These are phyloP conservation scores for Thalassaphorura encarpata DNA, from an alignment of 1,140 invertebrate species.

Conservation along the genomic window DNA sequence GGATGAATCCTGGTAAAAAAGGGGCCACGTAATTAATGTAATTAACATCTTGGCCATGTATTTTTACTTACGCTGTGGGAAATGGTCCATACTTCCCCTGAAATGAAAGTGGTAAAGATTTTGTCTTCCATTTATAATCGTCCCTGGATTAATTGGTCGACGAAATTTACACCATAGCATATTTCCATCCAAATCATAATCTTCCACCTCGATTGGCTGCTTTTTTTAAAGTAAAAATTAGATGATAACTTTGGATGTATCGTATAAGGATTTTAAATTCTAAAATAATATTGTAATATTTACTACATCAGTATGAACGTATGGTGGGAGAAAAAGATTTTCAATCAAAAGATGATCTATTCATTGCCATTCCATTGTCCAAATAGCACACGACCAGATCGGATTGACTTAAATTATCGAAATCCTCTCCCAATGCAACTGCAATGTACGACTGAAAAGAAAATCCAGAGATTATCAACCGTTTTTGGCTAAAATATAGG, in stretches of 20 bases:
- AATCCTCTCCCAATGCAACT: constrained; percentile 28
- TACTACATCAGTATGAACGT: constrained; percentile 20
- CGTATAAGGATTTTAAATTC: not conserved
- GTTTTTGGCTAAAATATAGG: not conserved
- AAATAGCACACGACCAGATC: constrained; percentile 27
- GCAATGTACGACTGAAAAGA: constrained; percentile 26
- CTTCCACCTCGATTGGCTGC: constrained; percentile 22
- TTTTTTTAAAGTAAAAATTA: not conserved
- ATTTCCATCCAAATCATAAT: constrained; percentile 25
- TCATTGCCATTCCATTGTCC: constrained; percentile 21
- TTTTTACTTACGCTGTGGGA: constrained; percentile 9
- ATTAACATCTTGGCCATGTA: not conserved
- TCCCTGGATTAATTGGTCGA: constrained; percentile 7
- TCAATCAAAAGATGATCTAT: constrained; percentile 27
- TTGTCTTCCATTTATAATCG: constrained; percentile 10
- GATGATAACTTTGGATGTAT: not conserved
- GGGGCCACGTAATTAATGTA: not conserved
- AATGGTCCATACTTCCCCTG: constrained; percentile 17
- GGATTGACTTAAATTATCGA: constrained; percentile 16
- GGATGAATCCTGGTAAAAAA: constrained; percentile 19
- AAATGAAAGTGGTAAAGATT: constrained; percentile 27
- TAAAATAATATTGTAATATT: not conserved
- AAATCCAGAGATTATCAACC: not conserved
- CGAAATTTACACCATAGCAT: constrained; percentile 30
- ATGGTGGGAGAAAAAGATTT: constrained; percentile 8